phyloP scores from a whole-genome alignment of 2,113 vertebrate genomes.

The Neodon shergylaensis region DNA sequence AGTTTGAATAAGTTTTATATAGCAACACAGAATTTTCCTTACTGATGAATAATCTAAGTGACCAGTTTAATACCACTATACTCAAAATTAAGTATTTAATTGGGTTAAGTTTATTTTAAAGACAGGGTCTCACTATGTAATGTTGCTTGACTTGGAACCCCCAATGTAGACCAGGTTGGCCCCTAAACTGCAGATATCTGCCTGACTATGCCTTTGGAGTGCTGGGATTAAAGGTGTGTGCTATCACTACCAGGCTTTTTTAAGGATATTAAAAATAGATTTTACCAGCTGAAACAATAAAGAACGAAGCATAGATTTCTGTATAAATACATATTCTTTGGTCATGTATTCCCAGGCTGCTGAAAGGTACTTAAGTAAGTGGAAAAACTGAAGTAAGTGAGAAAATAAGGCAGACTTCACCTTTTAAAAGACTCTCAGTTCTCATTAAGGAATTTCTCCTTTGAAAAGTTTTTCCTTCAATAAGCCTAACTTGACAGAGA shows the following conservation, averaged over 20 bases:
- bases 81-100: conserved; percentile 15
- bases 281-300: background rate
- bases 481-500: background rate
- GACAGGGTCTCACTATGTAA: background rate
- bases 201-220: background rate
- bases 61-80: background rate
- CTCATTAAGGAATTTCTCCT: background rate
- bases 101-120: background rate
- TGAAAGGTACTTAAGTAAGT: background rate
- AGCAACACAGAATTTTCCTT: background rate
- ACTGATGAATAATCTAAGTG: background rate
- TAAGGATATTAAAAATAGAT: background rate
- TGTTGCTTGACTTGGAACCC: background rate
- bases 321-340: background rate
- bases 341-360: background rate
- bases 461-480: background rate
- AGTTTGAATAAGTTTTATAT: conserved; percentile 34
- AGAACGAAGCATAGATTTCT: background rate
- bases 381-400: background rate
- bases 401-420: background rate
- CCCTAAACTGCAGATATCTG: background rate
- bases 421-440: background rate
- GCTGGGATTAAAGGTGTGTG: background rate
- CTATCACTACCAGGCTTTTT: no score
- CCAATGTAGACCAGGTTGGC: background rate